Base-by-base conservation (phyloP, 1,140 invertebrate species). In the Dolichoris vasculosae region DNA sequence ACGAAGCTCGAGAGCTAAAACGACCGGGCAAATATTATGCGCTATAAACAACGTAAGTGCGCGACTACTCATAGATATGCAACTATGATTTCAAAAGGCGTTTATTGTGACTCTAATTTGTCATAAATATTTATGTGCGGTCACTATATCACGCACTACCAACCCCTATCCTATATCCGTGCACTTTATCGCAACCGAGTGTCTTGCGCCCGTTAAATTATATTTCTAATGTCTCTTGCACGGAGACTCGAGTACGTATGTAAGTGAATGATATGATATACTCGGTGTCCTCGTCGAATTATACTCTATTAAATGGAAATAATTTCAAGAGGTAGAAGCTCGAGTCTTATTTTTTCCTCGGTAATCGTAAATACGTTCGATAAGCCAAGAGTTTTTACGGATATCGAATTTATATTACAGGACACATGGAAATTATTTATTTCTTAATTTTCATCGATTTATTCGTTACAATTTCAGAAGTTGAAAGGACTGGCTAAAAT, bases 91-190 rank as follows among this genome's bases (percentile, higher is more conserved):
- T 79, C 76, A 79, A 79, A 76, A 84, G 75, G 75, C 83, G 63
- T 78, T 84, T 84, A 78, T 75, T 69, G 71, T 83, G 83, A 78
- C 83, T 78, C 75, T 78, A 84, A 84, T 84, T 84, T 84, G 63
- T 84, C 75, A 84, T 84, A 78, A 84, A 84, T 84, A 84, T 84
- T 84, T 84, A 84, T 84, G 83, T 48, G 46, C 83, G 83, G 83
- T 84, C 59, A 84, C 78, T 78, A 78, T 84, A 30, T 15, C 71
- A 51, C 51, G 71, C 51, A 55, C 82, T 40, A 73, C 30, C 55
- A 35, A 63, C 82, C 11, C n/a, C 71, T 15, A 3, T 17, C 55
- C 59, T 32, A 43, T 48, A 63, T 8, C 55, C 38, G 35, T 40
- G 35, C 7, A 32, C 43, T 83, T 48, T 83, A 77, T 83, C 82